phyloP scores from a whole-genome alignment of 2,113 vertebrate species.

The Cebidichthys violaceus region DNA sequence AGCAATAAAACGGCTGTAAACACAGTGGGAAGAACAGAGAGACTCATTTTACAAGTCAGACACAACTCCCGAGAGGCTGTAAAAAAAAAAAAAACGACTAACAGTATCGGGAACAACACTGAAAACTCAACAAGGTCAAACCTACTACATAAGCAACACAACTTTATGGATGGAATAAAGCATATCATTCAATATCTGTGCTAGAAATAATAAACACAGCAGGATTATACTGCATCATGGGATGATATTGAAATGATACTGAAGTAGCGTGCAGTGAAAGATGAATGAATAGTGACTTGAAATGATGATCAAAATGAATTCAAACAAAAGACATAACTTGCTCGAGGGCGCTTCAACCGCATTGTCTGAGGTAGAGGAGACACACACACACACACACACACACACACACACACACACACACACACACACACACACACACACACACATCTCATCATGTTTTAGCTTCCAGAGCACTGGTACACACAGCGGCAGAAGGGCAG shows the following conservation, averaged over 20 bases:
- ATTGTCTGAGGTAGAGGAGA: constrained; percentile 1
- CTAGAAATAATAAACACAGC: constrained; percentile 11
- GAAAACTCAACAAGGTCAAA: constrained; percentile 36
- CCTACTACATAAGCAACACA: neutral
- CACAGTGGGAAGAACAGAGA: neutral
- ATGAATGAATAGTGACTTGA: constrained; percentile 28
- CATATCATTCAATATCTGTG: neutral
- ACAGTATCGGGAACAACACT: constrained; percentile 9
- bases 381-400: constrained; percentile 25
- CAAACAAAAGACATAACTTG: constrained; percentile 24
- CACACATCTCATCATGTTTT: constrained; percentile 51
- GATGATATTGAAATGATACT: constrained; percentile 29
- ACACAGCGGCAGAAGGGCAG: constrained; percentile 25
- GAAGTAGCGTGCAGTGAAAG: neutral
- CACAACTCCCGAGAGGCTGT: neutral
- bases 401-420: constrained; percentile 29
- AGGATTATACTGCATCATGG: neutral
- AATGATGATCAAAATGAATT: constrained; percentile 40
- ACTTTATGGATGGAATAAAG: constrained; percentile 2
- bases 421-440: constrained; percentile 16
- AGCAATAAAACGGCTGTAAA: constrained; percentile 9
- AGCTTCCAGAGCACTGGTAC: constrained; percentile 26
- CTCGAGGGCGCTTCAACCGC: constrained; percentile 19
- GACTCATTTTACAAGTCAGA: constrained; percentile 19
- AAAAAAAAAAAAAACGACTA: constrained; percentile 27